Base-by-base conservation (phyloP, 2,888 invertebrate species). In the Thysanoteuthis rhombus region DNA sequence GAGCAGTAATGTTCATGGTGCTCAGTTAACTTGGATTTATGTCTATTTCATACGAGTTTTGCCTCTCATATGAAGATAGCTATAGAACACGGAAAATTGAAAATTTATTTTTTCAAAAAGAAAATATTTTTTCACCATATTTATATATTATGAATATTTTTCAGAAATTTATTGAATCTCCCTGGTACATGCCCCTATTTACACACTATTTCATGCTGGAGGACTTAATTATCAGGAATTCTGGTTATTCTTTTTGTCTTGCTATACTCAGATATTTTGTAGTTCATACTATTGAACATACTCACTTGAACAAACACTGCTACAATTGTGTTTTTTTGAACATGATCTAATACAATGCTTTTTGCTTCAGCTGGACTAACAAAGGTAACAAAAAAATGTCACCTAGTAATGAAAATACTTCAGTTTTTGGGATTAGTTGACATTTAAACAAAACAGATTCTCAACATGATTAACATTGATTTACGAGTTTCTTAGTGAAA, bases 291-390 rank as follows among this genome's bases (percentile, higher is more conserved):
- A 42, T 39, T 91, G 28, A 91, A 91, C 91, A 42, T 45, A 92
- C 92, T 40, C 19, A 42, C 42, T 92, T 92, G 75, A 12, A 92
- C 39, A 90, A 40, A 92, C 45, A 92, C 42, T 19, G 92, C 92
- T 92, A 42, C 92, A 42, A 92, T 92, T 32, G 45, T 92, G 92
- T 92, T 93, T 58, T 93, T n/a, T 58, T 47, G 38, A 89, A 89
- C 39, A 42, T 45, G 39, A 12, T 90, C 38, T 91, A 91, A 93
- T 90, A 75, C 28, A 40, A 22, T 90, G 19, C n/a, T 39, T 52
- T 52, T 52, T 16, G 40, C 58, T 58, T 75, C 52, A 93, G 75
- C 52, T 38, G 75, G 93, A 58, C 47, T 75, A 25, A 47, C 36
- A 47, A 39, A 39, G 32, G 47, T 52, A 47, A 39, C n/a, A 75